Percentiles rank a stretch among this genome's conserved stretches.
Conservation (phyloP, 2,113 vertebrate species). For the Alouatta palliata region DNA sequence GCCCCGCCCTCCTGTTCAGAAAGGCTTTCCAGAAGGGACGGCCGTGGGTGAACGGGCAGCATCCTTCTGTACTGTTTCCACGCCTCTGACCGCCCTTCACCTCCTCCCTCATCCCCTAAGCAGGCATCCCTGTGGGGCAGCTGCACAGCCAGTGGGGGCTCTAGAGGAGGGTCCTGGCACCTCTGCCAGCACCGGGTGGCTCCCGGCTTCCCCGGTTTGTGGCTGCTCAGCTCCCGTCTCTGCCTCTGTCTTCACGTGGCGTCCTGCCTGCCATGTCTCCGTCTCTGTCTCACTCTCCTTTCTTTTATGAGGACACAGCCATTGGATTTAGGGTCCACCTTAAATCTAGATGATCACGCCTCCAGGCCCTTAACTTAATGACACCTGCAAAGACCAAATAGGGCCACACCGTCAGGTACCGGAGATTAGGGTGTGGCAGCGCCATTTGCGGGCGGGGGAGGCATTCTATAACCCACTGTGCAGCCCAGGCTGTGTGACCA, state of each 20-base stretch:
- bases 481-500: not conserved
- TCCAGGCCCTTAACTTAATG: not conserved
- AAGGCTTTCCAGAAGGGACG: not conserved
- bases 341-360: not conserved
- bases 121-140: fast-evolving
- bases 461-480: not conserved
- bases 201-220: not conserved
- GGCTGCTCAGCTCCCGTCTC: not conserved
- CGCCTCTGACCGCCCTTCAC: too few species aligned
- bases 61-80: too few species aligned
- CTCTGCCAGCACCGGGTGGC: not conserved
- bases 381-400: not conserved
- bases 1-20: not conserved
- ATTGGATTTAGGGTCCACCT: not conserved
- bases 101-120: not conserved
- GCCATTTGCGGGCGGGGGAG: too few species aligned
- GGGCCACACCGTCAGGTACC: not conserved
- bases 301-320: not conserved
- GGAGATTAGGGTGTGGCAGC: fast-evolving
- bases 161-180: not conserved
- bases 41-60: fast-evolving
- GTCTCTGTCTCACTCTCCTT: not conserved
- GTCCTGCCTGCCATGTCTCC: fast-evolving
- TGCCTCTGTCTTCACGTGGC: fast-evolving
- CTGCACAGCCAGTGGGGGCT: fast-evolving